Evolutionary conservation across 2,888 invertebrate genomes (phyloP).

Genomic region (Steinernema hermaphroditum): DNA sequence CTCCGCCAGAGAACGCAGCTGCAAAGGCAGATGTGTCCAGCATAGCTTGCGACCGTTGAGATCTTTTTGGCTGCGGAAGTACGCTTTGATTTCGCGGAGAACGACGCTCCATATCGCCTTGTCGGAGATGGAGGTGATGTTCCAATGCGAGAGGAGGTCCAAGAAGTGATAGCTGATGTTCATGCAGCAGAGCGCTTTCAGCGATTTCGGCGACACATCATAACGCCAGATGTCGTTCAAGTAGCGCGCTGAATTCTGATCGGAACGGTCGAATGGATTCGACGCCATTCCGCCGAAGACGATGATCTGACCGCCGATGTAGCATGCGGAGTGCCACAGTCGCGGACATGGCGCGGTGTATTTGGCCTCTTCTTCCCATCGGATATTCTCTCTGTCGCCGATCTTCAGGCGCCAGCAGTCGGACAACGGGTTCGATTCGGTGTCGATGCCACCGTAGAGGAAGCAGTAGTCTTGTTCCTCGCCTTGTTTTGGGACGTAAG

Average conservation of each 20-base stretch:
- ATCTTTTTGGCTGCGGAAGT: neutral
- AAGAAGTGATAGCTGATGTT: neutral
- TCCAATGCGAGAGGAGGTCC: neutral
- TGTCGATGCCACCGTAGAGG: conserved; percentile 36
- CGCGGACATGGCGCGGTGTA: conserved; percentile 15
- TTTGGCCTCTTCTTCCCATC: neutral
- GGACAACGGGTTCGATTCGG: conserved; percentile 29
- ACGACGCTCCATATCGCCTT: neutral
- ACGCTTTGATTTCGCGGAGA: conserved; percentile 5
- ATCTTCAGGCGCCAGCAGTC: conserved; percentile 36
- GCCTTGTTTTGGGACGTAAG: conserved; percentile 12
- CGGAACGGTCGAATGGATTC: conserved; percentile 17
- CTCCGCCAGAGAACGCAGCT: neutral
- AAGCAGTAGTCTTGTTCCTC: conserved; percentile 23
- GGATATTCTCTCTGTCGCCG: too few relatives aligned
- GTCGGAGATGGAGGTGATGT: conserved; percentile 7
- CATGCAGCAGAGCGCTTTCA: neutral
- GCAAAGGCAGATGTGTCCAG: neutral
- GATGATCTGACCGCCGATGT: conserved; percentile 5
- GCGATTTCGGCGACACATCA: conserved; percentile 7
- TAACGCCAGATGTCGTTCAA: conserved; percentile 23
- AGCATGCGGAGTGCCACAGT: conserved; percentile 26
- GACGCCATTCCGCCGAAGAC: conserved; percentile 23
- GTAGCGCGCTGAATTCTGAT: neutral
- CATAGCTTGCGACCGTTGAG: too few relatives aligned